Percentiles rank a stretch among this genome's conserved stretches.
phyloP scores from a whole-genome alignment of 2,797 vertebrate genomes.

The Stomatorhinus walkeri region DNA sequence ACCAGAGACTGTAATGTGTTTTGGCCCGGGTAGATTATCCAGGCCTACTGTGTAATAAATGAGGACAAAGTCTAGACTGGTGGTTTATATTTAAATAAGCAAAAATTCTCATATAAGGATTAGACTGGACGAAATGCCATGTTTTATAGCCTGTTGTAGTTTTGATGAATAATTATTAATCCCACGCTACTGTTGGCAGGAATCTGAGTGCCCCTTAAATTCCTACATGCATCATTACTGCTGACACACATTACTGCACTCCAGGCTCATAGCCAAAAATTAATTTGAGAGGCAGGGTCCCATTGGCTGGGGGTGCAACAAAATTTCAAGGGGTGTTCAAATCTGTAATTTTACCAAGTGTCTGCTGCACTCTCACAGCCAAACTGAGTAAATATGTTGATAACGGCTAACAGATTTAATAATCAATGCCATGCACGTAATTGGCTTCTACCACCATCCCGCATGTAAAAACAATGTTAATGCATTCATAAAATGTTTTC shows the following conservation, averaged over 20 bases:
- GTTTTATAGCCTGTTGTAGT: background rate
- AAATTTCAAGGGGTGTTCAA: background rate
- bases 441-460: background rate
- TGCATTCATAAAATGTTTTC: background rate
- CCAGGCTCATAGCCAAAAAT: background rate
- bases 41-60: background rate
- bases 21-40: background rate
- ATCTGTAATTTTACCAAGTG: background rate
- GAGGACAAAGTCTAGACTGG: background rate
- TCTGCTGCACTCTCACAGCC: background rate
- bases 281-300: background rate
- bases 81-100: background rate
- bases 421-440: background rate
- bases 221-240: background rate
- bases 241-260: background rate
- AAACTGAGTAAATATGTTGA: background rate
- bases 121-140: background rate
- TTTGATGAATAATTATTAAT: background rate
- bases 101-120: background rate
- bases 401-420: background rate
- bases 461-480: background rate
- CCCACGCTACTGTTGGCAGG: background rate
- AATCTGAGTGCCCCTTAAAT: background rate
- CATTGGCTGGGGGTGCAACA: background rate
- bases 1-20: conserved; percentile 1